phyloP scores from a whole-genome alignment of 2,113 vertebrate genomes.

The Danionella cerebrum region DNA sequence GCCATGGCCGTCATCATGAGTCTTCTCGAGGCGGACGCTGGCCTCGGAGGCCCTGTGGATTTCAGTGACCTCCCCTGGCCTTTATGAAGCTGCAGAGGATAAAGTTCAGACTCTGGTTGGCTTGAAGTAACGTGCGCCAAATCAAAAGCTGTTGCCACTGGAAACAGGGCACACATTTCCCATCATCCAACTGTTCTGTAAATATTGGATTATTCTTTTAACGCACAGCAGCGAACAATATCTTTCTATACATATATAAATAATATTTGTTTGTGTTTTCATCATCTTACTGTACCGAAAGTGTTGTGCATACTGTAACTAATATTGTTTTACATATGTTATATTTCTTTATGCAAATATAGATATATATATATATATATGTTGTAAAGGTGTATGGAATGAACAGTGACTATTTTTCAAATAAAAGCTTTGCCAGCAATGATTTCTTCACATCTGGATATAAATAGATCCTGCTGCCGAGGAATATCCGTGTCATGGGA shows the following conservation, averaged over 20 bases:
- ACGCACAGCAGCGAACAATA: not conserved
- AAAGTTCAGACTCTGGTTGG: too few relatives aligned
- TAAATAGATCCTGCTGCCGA: not conserved
- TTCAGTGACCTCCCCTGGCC: conserved; percentile 99
- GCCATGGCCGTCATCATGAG: conserved; percentile 99
- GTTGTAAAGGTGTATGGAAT: conserved; percentile 97
- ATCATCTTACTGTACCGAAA: conserved; percentile 84
- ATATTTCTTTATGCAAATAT: conserved; percentile 95
- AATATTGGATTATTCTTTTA: conserved; percentile 19
- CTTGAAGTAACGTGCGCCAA: not conserved
- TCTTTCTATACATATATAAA: not conserved
- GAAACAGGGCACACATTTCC: too few relatives aligned
- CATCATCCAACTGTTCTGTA: too few relatives aligned
- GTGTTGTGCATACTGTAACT: conserved; percentile 86
- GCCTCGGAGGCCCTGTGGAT: conserved; percentile 93
- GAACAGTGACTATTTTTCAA: conserved; percentile 98
- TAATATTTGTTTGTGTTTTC: conserved; percentile 68
- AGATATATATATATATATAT: too few relatives aligned
- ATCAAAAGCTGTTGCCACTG: not conserved
- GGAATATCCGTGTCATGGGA: not conserved
- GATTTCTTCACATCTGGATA: conserved; percentile 27
- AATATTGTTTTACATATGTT: conserved; percentile 95
- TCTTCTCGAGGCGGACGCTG: conserved; percentile 94
- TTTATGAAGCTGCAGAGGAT: conserved; percentile 64
- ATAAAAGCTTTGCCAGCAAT: conserved; percentile 82